phyloP scores from a whole-genome alignment of 1,140 invertebrate genomes.

The Linepithema humile region DNA sequence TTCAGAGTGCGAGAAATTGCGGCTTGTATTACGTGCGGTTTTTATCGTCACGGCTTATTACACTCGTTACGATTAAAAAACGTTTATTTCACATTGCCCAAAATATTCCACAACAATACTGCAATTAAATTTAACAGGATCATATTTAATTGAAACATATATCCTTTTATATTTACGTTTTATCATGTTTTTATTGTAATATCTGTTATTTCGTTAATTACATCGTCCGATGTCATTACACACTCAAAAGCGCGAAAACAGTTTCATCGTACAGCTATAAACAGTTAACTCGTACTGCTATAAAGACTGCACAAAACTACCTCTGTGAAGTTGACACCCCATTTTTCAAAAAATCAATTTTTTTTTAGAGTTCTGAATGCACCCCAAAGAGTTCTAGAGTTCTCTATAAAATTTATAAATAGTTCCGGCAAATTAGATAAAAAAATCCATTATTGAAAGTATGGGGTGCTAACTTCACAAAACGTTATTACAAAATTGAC shows the following conservation, averaged over 20 bases:
- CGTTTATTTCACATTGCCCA: background rate
- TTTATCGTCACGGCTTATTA: constrained; percentile 1
- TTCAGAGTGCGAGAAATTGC: background rate
- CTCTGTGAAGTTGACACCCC: too few species aligned
- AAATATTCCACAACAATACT: background rate
- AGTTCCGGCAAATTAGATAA: too few species aligned
- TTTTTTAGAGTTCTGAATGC: too few species aligned
- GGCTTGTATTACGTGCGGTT: background rate
- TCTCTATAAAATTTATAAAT: too few species aligned
- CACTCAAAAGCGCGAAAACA: background rate
- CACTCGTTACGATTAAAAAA: constrained; percentile 8
- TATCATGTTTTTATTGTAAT: background rate
- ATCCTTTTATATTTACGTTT: background rate
- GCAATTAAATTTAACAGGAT: background rate
- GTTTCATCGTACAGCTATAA: too few species aligned
- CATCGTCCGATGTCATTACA: background rate
- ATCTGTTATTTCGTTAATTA: background rate
- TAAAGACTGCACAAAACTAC: background rate
- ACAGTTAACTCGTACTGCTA: background rate
- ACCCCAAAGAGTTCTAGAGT: too few species aligned
- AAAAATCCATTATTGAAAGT: too few species aligned
- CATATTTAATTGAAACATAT: background rate
- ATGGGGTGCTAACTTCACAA: too few species aligned
- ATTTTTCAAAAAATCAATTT: too few species aligned
- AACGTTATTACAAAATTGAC: too few species aligned